Percentiles rank a stretch among this genome's conserved stretches.
Conservation (phyloP, 2,797 vertebrate genomes). For the Chelmon rostratus region DNA sequence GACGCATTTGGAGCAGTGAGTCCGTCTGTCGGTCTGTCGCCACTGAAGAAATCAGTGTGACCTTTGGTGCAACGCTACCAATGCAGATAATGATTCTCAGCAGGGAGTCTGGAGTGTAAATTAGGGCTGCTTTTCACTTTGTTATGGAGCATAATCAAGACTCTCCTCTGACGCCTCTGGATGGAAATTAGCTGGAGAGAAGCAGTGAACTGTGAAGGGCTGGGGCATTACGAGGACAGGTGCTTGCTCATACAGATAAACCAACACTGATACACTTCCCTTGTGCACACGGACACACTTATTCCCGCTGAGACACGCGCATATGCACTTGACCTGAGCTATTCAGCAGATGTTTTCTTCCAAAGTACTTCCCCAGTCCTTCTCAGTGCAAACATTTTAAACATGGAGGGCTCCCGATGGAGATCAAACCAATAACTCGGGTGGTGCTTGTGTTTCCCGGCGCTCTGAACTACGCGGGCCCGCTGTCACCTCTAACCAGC, state of each 20-base stretch:
- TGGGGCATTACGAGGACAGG: conserved; percentile 57
- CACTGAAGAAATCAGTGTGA: conserved; percentile 74
- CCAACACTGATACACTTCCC: conserved; percentile 40
- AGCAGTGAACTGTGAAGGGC: conserved; percentile 81
- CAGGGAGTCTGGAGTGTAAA: conserved; percentile 71
- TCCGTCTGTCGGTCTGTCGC: conserved; percentile 29
- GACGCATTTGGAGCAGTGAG: conserved; percentile 51
- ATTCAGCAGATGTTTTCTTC: conserved; percentile 7
- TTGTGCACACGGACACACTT: conserved; percentile 19
- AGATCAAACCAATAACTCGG: neutral
- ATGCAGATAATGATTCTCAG: conserved; percentile 80
- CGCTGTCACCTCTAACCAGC: neutral
- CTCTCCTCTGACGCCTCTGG: conserved; percentile 61
- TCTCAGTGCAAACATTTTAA: conserved; percentile 1
- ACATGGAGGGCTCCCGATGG: neutral
- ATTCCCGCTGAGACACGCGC: conserved; percentile 10
- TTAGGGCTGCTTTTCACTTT: conserved; percentile 76
- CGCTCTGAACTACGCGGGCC: neutral
- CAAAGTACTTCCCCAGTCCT: conserved; percentile 5
- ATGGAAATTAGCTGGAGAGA: conserved; percentile 80
- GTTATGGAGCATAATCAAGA: conserved; percentile 80
- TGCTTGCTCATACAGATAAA: conserved; percentile 66
- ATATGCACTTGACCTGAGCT: conserved; percentile 41
- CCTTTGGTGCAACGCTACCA: conserved; percentile 75
- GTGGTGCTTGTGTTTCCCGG: neutral